Base-by-base conservation (phyloP, 1,140 invertebrate genomes). In the Papilio polytes region DNA sequence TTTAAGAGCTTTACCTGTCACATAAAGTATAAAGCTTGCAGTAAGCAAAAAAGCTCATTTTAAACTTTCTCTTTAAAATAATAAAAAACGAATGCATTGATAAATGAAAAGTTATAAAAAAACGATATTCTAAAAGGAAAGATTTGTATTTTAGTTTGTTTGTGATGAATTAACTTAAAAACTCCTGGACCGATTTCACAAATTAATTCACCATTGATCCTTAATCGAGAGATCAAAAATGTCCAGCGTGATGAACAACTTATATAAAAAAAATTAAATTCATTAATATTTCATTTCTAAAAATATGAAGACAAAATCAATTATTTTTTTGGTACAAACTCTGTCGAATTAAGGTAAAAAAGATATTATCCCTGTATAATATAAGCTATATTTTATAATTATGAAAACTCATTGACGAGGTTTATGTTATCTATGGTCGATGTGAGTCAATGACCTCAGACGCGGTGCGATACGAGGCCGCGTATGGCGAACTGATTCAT, bases 361-460 rank as follows among this genome's bases (percentile, higher is more conserved):
- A 6, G 7, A n/a, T 18, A 56, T 56, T 56, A 56, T 56, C 18
- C 18, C 53, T 56, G 2, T 7, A 18, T 56, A 20, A n/a, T 7
- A 36, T 31, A 7, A 70, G 15, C 4, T 15, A 70, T 70, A 31
- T 66, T 10, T 13, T 8, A 31, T 7, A 31, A 46, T 44, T 73
- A 41, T 74, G 8, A 44, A 8, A 20, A 74, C n/a, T 53, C 48
- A 76, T 78, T 78, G 44, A 76, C 74, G 20, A 41, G 36, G 74
- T 76, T 76, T 53, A 51, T 53, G 76, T 78, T 78, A 78, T 78
- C 76, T 78, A 59, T 78, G 36, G 76, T 78, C 51, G 22, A 36
- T 36, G 51, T 78, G 48, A 59, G 76, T 78, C 76, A 78, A 78
- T 78, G 76, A 78, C 76, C 76, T 78, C 51, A 78, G 48, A 22